Base-by-base conservation (phyloP, 2,888 invertebrate species). In the Tenthredo notha region DNA sequence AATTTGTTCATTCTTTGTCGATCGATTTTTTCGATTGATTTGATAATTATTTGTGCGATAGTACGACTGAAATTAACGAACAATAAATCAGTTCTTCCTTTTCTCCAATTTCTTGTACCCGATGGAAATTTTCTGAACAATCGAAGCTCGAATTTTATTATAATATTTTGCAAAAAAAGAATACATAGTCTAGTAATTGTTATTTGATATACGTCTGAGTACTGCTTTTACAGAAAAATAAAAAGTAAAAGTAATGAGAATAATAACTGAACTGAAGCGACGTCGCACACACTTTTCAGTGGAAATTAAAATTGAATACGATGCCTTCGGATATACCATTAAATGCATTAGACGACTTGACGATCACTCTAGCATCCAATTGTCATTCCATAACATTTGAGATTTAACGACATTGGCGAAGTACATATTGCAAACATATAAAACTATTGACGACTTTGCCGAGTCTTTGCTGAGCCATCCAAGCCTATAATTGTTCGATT, bases 291-390 rank as follows among this genome's bases (percentile, higher is more conserved):
- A 67, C 33, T 67, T 33, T 5, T 67, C 67, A 18, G 10, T 33
- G 67, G 0, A 33, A 67, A 67, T 67, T 67, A 67, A 67, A 67
- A 67, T 33, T 18, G 33, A 67, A 33, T 10, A 43, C 74, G 43
- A 12, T 12, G 5, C 43, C 21, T 40, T 40, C 25, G 25, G 43
- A 40, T 74, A 25, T 5, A 4, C 74, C 74, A 74, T 74, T 40
- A 74, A 74, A 74, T 74, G 21, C 74, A 74, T 74, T 40, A 47
- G 74, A 43, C 43, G 25, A 47, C 21, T 43, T 74, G 47, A 74
- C 74, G 74, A 21, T 47, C 47, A 15, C 43, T 74, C 43, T 25
- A 25, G 40, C 74, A 74, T 25, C 74, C 43, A 9, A 15, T 29
- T 0, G 25, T 21, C 21, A 74, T n/a, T 74, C 74, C 43, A 74